A percentile compares a stretch with the other conserved stretches of the same genome.
phyloP scores from a whole-genome alignment of 2,797 vertebrate species.

The Alcedo atthis region DNA sequence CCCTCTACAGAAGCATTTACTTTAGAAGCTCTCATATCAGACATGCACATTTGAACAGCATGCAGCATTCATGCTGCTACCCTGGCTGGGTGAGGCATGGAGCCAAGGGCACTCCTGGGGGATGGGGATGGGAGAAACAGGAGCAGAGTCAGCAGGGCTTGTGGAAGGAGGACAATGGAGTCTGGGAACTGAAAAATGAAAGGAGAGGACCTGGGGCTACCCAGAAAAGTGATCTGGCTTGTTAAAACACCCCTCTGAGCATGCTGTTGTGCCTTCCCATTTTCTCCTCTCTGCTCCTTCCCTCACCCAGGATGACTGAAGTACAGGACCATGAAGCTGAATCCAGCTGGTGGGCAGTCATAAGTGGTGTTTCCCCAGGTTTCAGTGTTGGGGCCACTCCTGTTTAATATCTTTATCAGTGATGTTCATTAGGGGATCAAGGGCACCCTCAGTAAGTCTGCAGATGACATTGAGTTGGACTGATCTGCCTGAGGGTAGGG shows the following conservation, averaged over 20 bases:
- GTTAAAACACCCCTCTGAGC: background rate
- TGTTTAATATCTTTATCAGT: background rate
- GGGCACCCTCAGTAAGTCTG: background rate
- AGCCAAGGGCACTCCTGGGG: constrained; percentile 1
- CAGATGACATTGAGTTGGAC: background rate
- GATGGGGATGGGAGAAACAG: constrained; percentile 22
- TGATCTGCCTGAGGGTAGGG: background rate
- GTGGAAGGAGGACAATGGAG: background rate
- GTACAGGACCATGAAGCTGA: background rate
- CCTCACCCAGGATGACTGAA: background rate
- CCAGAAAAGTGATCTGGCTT: background rate
- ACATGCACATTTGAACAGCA: constrained; percentile 34
- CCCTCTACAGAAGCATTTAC: constrained; percentile 26
- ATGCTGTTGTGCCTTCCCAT: background rate
- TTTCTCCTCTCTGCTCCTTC: background rate
- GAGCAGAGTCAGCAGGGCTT: constrained; percentile 36
- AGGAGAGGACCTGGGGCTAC: background rate
- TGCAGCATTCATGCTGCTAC: constrained; percentile 39
- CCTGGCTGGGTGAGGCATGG: constrained; percentile 7
- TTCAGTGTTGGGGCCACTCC: background rate
- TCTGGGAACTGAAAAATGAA: background rate
- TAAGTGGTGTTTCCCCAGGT: background rate
- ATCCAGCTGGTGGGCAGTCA: background rate
- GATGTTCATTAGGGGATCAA: no score
- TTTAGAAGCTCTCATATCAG: constrained; percentile 36